Evolutionary conservation across 2,888 invertebrate genomes (phyloP).

Genomic region (Scaptomyza flava): DNA sequence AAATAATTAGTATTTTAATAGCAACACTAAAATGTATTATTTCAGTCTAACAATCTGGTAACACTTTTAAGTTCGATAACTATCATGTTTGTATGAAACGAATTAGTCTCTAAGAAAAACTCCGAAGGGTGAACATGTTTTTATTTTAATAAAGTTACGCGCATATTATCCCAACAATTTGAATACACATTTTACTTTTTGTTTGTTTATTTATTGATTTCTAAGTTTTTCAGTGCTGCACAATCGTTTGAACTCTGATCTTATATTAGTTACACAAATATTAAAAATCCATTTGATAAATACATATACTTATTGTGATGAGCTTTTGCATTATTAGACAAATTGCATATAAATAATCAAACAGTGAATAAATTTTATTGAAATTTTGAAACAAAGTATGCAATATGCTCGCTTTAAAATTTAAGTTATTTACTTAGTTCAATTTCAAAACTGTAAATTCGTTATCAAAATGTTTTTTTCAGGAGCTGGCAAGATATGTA

Average conservation of each 20-base stretch:
- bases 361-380: conserved; percentile 38
- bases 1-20: too few relatives aligned
- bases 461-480: conserved; percentile 25
- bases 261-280: conserved; percentile 43
- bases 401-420: conserved; percentile 30
- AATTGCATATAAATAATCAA: conserved; percentile 31
- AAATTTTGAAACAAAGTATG: conserved; percentile 44
- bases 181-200: not conserved
- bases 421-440: conserved; percentile 18
- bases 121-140: too few relatives aligned
- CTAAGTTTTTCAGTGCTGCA: conserved; percentile 63
- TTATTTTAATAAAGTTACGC: too few relatives aligned
- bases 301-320: conserved; percentile 23
- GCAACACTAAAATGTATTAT: too few relatives aligned
- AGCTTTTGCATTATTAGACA: conserved; percentile 40
- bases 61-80: too few relatives aligned
- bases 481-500: conserved; percentile 43
- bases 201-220: conserved; percentile 59
- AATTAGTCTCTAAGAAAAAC: too few relatives aligned
- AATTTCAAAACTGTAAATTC: conserved; percentile 47
- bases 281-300: conserved; percentile 32
- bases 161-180: too few relatives aligned
- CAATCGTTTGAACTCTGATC: conserved; percentile 47
- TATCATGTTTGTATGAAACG: too few relatives aligned
- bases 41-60: too few relatives aligned